Conservation (phyloP, 2,113 vertebrate species). For the Sceloporus tristichus region DNA sequence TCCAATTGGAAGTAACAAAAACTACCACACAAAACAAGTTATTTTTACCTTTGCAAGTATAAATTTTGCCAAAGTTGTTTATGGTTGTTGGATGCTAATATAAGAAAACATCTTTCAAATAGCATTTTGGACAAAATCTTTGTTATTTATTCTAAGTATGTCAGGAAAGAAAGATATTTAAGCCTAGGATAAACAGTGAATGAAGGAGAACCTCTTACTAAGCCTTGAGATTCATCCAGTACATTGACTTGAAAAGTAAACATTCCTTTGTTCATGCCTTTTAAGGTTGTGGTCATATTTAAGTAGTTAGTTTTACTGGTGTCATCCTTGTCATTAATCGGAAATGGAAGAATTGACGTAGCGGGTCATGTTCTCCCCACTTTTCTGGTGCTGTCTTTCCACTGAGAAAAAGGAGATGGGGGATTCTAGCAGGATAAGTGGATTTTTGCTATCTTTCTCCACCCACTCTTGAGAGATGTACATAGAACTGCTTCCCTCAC, state of each 20-base stretch:
- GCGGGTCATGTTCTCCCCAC: not conserved
- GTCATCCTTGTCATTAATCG: not conserved
- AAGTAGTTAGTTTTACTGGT: not conserved
- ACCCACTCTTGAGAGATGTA: not conserved
- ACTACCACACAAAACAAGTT: not conserved
- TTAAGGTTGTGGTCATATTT: not conserved
- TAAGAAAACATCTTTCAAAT: not conserved
- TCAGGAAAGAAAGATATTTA: not conserved
- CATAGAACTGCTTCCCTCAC: not conserved
- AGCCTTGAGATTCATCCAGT: not conserved
- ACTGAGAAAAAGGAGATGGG: not conserved
- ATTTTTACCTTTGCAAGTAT: not conserved
- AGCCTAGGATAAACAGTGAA: not conserved
- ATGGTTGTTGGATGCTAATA: not conserved
- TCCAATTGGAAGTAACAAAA: not conserved
- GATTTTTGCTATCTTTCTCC: not conserved
- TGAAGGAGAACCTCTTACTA: not conserved
- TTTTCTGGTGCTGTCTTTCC: not conserved
- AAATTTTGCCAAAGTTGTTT: not conserved
- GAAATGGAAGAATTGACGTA: not conserved
- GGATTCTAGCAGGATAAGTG: not conserved
- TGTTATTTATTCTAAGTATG: no score
- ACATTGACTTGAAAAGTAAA: not conserved
- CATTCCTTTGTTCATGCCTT: not conserved
- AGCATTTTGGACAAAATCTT: not conserved